A percentile compares a stretch with the other conserved stretches of the same genome.
Conservation (phyloP, 2,888 invertebrate species). For the Polymixis flavicincta region DNA sequence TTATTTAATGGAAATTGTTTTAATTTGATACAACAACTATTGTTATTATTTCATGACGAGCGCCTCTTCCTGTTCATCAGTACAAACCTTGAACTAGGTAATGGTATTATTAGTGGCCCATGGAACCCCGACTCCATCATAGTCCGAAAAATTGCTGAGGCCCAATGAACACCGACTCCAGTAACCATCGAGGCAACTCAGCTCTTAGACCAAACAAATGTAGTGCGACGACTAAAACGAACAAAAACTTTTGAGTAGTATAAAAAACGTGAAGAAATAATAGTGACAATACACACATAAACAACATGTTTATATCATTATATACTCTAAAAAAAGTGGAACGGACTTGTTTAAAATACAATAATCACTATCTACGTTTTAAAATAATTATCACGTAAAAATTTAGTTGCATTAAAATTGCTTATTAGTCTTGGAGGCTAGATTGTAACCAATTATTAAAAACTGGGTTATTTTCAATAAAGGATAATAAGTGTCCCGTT, state of each 20-base stretch:
- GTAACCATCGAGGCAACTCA: too few species aligned
- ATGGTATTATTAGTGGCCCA: constrained; percentile 1
- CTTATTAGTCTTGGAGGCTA: too few species aligned
- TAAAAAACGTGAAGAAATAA: neutral
- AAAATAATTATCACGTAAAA: too few species aligned
- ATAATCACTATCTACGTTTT: too few species aligned
- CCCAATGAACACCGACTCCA: neutral
- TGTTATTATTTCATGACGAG: constrained; percentile 23
- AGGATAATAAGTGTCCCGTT: constrained; percentile 27
- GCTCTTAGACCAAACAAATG: too few species aligned
- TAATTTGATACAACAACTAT: constrained; percentile 23
- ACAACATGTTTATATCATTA: too few species aligned
- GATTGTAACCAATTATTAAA: too few species aligned
- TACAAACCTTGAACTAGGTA: constrained; percentile 4
- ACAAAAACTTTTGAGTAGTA: neutral
- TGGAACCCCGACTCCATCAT: neutral
- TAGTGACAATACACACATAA: too few species aligned
- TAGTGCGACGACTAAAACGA: neutral
- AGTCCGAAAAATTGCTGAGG: neutral
- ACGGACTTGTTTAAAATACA: too few species aligned
- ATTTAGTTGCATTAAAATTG: too few species aligned
- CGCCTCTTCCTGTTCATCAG: constrained; percentile 16
- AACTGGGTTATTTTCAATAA: too few species aligned
- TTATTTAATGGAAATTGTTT: constrained; percentile 55
- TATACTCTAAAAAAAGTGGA: too few species aligned